Conservation (phyloP, 1,140 invertebrate genomes). For the Rhyacophila brunnea region DNA sequence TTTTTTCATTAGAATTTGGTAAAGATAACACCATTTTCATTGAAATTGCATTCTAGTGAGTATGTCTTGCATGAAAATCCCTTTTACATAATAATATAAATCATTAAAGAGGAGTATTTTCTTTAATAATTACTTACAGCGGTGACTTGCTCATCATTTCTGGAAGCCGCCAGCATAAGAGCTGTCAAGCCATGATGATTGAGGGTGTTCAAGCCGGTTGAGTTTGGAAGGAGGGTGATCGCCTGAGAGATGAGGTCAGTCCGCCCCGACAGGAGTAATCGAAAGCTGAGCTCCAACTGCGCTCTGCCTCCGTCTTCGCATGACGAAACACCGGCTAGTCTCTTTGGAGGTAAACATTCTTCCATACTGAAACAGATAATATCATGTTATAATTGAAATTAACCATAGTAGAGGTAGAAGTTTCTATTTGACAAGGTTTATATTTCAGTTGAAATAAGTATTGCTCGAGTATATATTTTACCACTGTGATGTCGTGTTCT, state of each 20-base stretch:
- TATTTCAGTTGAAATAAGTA: no score
- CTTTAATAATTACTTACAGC: conserved; percentile 46
- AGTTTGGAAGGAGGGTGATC: conserved; percentile 68
- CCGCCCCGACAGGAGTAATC: conserved; percentile 72
- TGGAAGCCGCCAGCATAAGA: conserved; percentile 77
- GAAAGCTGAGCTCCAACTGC: conserved; percentile 76
- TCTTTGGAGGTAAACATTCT: conserved; percentile 38
- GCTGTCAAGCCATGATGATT: conserved; percentile 78
- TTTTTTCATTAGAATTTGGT: no score
- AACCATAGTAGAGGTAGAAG: no score
- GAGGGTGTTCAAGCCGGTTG: conserved; percentile 71
- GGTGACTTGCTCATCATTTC: conserved; percentile 76
- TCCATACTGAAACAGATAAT: conserved; percentile 24
- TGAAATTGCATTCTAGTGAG: no score
- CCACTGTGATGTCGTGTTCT: no score
- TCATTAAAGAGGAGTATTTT: background rate
- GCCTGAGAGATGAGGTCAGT: conserved; percentile 78
- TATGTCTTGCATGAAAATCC: no score
- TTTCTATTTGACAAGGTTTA: no score
- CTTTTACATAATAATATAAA: no score
- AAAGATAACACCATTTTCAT: no score
- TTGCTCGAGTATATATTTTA: no score
- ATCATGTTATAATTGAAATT: background rate
- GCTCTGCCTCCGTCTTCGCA: conserved; percentile 55
- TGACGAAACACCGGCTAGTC: conserved; percentile 39